Base-by-base conservation (phyloP, 2,797 vertebrate genomes). In the Melanotaenia boesemani region DNA sequence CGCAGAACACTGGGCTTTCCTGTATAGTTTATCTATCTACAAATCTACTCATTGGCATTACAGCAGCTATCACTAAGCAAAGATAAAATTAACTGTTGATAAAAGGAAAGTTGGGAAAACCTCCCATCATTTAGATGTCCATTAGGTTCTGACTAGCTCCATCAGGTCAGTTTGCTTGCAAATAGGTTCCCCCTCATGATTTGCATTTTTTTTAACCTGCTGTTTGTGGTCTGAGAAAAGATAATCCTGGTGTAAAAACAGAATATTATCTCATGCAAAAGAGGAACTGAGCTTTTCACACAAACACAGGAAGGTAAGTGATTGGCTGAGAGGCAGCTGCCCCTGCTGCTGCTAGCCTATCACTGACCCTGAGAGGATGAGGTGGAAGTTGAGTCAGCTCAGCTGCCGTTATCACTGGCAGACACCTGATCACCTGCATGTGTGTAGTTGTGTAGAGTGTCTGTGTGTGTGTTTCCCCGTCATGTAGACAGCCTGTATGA, bases 251-350 rank as follows among this genome's bases (percentile, higher is more conserved):
- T 57, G 58, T 72, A 82, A 81, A 80, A 60, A 41, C 16, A 4
- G 18, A 20, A n/a, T 1, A 57, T 90, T 86, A 86, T 87, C 85
- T 77, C 79, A 60, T 66, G 63, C 67, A 84, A 91, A 88, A 86
- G 73, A 82, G 79, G 79, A 86, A 86, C 32, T 57, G 71, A 34
- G 57, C 41, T 32, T 81, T 83, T 82, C 68, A 76, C 48, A 74
- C 75, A 76, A 72, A 79, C 73, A 75, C 22, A 52, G 22, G 64
- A 59, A 66, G 81, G 77, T 22, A 57, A 10, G 36, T 34, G 50
- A 82, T 75, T 84, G 86, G 81, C 86, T 73, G 81, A 72, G 63
- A 76, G 61, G 69, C 82, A 75, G 77, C 79, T 81, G 74, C 71
- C 54, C 67, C 70, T 8, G 46, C 66, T 11, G 44, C 64, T 44